Percentiles rank a stretch among this genome's conserved stretches.
Evolutionary conservation across 2,888 invertebrate genomes (phyloP).

Genomic region (Calameuta pallipes): DNA sequence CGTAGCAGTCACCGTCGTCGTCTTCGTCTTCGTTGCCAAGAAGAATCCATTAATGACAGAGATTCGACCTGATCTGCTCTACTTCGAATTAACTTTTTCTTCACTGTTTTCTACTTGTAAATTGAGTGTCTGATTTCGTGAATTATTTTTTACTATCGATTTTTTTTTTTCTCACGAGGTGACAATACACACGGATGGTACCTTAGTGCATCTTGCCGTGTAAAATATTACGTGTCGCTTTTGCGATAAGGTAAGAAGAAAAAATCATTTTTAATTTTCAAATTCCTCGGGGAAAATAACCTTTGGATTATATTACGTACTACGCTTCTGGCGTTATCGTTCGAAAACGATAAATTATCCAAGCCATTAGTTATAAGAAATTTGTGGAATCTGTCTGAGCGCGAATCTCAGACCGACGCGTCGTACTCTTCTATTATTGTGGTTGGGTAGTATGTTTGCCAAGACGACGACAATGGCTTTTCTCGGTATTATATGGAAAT

Average conservation of each 20-base stretch:
- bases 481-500: too few relatives aligned
- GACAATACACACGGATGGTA: neutral
- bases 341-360: too few relatives aligned
- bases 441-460: too few relatives aligned
- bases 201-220: neutral
- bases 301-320: neutral
- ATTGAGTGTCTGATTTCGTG: neutral
- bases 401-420: too few relatives aligned
- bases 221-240: neutral
- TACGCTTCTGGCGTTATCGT: too few relatives aligned
- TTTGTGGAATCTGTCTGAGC: too few relatives aligned
- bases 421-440: too few relatives aligned
- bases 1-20: neutral
- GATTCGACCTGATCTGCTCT: neutral
- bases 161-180: neutral
- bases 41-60: neutral
- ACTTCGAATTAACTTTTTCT: neutral
- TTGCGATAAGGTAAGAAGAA: neutral
- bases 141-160: neutral
- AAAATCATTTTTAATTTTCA: neutral
- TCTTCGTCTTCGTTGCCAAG: neutral
- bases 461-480: too few relatives aligned
- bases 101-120: neutral
- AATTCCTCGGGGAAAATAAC: neutral
- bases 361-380: too few relatives aligned